Percentiles rank a stretch among this genome's conserved stretches.
Conservation (phyloP, 2,888 invertebrate genomes). For the Tipula confusa region DNA sequence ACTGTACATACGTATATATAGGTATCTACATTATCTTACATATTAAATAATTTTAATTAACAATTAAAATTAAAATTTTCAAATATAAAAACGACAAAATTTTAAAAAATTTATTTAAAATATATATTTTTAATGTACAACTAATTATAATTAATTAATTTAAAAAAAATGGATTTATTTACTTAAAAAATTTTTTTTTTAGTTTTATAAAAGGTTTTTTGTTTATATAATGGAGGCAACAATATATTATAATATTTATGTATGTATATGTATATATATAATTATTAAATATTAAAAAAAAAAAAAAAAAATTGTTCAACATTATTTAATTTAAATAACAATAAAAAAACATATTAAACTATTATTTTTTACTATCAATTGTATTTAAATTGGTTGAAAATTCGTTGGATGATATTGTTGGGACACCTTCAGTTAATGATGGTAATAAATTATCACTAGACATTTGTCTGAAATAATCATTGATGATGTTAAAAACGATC, state of each 20-base stretch:
- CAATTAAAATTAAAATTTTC: background rate
- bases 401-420: conserved; percentile 34
- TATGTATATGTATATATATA: background rate
- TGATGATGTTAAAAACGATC: background rate
- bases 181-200: background rate
- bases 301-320: background rate
- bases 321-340: background rate
- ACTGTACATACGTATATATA: background rate
- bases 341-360: background rate
- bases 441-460: conserved; percentile 53
- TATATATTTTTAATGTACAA: background rate
- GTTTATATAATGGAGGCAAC: background rate
- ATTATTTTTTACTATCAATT: background rate
- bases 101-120: background rate
- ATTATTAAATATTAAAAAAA: no score
- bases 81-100: conserved; percentile 16
- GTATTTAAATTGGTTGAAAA: background rate
- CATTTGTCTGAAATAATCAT: conserved; percentile 49
- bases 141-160: background rate
- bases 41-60: background rate
- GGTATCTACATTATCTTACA: no score
- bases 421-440: conserved; percentile 50
- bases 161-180: background rate
- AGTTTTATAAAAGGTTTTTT: background rate
- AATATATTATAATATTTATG: background rate